phyloP scores from a whole-genome alignment of 2,113 vertebrate genomes.

The Aspidoscelis tigris region DNA sequence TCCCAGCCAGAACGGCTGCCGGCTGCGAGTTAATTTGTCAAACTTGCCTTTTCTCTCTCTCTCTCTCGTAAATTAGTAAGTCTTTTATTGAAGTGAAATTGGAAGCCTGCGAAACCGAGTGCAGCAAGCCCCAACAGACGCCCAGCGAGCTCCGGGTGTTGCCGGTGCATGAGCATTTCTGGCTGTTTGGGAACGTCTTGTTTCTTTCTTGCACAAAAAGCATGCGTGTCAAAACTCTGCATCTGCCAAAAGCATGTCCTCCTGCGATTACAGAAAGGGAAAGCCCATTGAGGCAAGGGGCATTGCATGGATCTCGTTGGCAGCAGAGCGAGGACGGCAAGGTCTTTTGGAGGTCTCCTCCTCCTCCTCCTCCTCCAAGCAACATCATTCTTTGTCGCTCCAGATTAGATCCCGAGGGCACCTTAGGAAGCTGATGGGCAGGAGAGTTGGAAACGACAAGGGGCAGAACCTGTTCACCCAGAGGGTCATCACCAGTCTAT shows the following conservation, averaged over 20 bases:
- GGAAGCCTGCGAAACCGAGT: conserved; percentile 57
- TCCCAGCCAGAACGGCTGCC: accelerated
- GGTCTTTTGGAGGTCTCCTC: too few species aligned
- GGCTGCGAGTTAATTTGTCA: conserved; percentile 58
- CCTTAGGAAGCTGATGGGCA: too few species aligned
- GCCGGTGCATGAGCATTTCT: background rate
- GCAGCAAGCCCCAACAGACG: conserved; percentile 67
- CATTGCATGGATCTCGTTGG: background rate
- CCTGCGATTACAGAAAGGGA: background rate
- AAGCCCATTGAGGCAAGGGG: too few species aligned
- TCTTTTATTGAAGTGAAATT: conserved; percentile 60
- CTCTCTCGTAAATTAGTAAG: conserved; percentile 53
- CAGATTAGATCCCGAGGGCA: too few species aligned
- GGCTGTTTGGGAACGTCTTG: conserved; percentile 38
- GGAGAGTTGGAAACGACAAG: too few species aligned
- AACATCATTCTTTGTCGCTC: too few species aligned
- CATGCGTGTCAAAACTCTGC: conserved; percentile 60
- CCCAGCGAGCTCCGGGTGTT: conserved; percentile 34
- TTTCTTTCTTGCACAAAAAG: conserved; percentile 36
- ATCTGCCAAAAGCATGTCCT: conserved; percentile 57
- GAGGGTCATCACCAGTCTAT: too few species aligned
- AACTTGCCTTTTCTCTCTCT: conserved; percentile 61
- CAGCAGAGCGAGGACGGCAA: accelerated
- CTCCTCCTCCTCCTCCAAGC: too few species aligned
- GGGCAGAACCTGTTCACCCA: too few species aligned